Evolutionary conservation across 2,888 invertebrate species (phyloP), one percentile per base, ranked within the genome.

Genomic region (Autographa gamma): DNA sequence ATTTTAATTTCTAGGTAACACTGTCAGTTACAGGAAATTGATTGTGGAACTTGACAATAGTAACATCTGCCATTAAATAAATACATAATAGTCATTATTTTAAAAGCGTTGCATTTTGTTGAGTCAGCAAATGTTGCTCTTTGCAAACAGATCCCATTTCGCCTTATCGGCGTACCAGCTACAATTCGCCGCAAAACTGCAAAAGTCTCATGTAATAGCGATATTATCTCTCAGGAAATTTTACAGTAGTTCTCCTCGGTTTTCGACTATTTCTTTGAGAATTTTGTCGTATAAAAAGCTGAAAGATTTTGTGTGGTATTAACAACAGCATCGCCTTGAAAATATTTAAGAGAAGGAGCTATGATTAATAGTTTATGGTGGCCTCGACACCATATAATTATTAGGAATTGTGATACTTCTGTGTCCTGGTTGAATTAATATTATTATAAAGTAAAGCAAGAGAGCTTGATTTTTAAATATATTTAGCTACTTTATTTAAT

Each of bases 181-280:
- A 43, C 34, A 34, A n/a, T 48, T n/a, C n/a, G n/a, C 48, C 48
- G n/a, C 48, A 8, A 48, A 43, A 25, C 25, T 25, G 25, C 25
- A 25, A 25, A 48, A 48, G 48, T n/a, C 48, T 48, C n/a, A n/a
- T 48, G 48, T 43, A 43, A 43, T 14, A 43, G n/a, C 0, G 48
- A 48, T 48, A 48, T n/a, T 48, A 48, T 48, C 48, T 48, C 48
- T 48, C 16, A n/a, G 48, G n/a, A n/a, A 48, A 48, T n/a, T n/a
- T 48, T 48, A 48, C 48, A 48, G n/a, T 48, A n/a, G n/a, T n/a
- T 48, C 48, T 48, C 16, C 16, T 48, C 48, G n/a, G 43, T n/a
- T 48, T 48, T n/a, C n/a, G n/a, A 48, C 16, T 48, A n/a, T 48
- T 48, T 2, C 48, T n/a, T 48, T 48, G n/a, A 48, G n/a, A n/a